A percentile compares a stretch with the other conserved stretches of the same genome.
phyloP scores from a whole-genome alignment of 2,797 vertebrate genomes.

The Balearica regulorum region DNA sequence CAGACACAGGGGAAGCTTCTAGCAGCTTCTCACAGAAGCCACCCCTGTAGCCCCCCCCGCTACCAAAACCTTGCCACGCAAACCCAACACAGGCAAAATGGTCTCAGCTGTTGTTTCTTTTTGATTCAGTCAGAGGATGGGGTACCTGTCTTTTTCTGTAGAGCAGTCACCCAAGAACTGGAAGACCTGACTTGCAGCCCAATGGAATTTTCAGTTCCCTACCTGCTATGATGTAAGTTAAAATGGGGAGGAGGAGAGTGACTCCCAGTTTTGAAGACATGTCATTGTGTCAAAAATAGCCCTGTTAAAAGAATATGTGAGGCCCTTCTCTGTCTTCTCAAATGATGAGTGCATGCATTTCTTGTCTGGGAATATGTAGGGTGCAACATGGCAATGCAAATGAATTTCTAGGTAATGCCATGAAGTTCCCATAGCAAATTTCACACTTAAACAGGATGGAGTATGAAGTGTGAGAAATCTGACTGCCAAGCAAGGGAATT shows the following conservation, averaged over 20 bases:
- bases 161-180: background rate
- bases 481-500: background rate
- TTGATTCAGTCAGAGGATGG: background rate
- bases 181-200: background rate
- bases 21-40: too few relatives aligned
- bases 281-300: background rate
- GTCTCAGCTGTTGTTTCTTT: background rate
- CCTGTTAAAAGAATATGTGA: background rate
- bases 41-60: too few relatives aligned
- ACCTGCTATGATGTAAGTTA: background rate
- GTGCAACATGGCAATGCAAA: background rate
- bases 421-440: background rate
- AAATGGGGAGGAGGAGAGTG: background rate
- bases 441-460: background rate
- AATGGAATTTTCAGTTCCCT: background rate
- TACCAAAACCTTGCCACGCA: too few relatives aligned
- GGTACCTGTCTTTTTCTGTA: background rate
- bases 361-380: background rate
- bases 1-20: too few relatives aligned
- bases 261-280: background rate
- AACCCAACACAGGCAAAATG: too few relatives aligned
- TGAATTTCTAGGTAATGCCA: background rate
- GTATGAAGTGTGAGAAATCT: background rate
- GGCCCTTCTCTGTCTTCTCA: background rate
- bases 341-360: background rate